phyloP scores from a whole-genome alignment of 2,113 vertebrate species.

The Monopterus albus region DNA sequence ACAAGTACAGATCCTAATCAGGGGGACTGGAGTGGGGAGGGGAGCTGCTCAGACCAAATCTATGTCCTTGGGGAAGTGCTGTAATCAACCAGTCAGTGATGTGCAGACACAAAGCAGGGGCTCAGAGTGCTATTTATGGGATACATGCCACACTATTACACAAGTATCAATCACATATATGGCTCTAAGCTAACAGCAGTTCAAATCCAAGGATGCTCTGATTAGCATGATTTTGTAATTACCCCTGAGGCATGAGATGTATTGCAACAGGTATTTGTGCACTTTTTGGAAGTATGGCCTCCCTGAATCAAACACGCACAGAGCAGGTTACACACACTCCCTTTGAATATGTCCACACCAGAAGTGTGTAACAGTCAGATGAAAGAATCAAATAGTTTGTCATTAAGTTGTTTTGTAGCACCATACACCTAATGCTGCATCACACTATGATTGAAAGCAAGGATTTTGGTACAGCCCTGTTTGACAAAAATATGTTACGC shows the following conservation, averaged over 20 bases:
- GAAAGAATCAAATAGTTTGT: too few species aligned
- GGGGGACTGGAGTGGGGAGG: too few species aligned
- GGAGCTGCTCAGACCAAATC: too few species aligned
- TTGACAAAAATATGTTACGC: background rate
- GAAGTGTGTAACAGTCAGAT: too few species aligned
- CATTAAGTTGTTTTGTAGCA: background rate
- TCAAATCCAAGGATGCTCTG: background rate
- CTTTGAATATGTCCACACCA: too few species aligned
- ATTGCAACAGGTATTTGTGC: background rate
- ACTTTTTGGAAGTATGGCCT: background rate
- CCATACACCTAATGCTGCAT: background rate
- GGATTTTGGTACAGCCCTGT: background rate
- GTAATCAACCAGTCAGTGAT: background rate
- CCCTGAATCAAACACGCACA: background rate
- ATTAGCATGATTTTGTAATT: constrained; percentile 8
- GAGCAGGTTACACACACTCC: background rate
- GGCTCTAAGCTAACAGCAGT: too few species aligned
- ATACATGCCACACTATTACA: background rate
- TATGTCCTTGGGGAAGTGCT: too few species aligned
- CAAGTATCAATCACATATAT: background rate
- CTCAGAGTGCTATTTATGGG: background rate
- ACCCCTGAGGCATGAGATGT: background rate
- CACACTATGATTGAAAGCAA: too few species aligned
- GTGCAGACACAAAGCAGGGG: constrained; percentile 3
- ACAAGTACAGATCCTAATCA: too few species aligned